Percentiles rank a stretch among this genome's conserved stretches.
Evolutionary conservation across 1,140 invertebrate genomes (phyloP).

Genomic region (Drosophila auraria): DNA sequence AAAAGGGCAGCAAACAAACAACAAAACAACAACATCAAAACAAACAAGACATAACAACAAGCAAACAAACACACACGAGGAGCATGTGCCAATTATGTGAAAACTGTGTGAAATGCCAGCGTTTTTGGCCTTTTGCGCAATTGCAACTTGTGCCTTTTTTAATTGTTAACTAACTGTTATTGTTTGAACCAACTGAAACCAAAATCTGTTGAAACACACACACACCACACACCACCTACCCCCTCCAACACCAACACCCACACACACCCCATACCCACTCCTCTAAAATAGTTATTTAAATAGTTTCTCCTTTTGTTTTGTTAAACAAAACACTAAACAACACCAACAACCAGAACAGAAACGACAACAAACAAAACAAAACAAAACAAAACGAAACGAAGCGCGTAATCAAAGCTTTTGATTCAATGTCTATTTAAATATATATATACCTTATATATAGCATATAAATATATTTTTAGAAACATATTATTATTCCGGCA

Average conservation of each 20-base stretch:
- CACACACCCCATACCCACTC: slow-evolving; percentile 14
- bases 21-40: slow-evolving; percentile 34
- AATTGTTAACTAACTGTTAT: slow-evolving; percentile 83
- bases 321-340: slow-evolving; percentile 79
- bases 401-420: slow-evolving; percentile 76
- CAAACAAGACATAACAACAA: slow-evolving; percentile 45
- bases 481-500: slow-evolving; percentile 81
- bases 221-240: slow-evolving; percentile 33
- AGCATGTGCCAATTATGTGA: slow-evolving; percentile 80
- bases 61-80: slow-evolving; percentile 44
- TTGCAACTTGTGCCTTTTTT: slow-evolving; percentile 83
- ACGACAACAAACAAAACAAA: slow-evolving; percentile 54
- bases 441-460: slow-evolving; percentile 77
- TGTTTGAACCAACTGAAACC: slow-evolving; percentile 80
- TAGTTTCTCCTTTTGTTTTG: slow-evolving; percentile 79
- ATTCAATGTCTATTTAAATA: slow-evolving; percentile 81
- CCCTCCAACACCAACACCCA: slow-evolving; percentile 4
- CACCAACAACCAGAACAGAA: slow-evolving; percentile 55
- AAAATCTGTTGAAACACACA: slow-evolving; percentile 78
- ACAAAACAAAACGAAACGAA: slow-evolving; percentile 55
- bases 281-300: slow-evolving; percentile 79
- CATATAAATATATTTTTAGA: slow-evolving; percentile 84
- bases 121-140: slow-evolving; percentile 76
- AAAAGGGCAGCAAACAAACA: slow-evolving; percentile 62
- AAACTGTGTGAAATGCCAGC: slow-evolving; percentile 75